phyloP scores from a whole-genome alignment of 2,797 vertebrate species.

The Labeo calbasu region DNA sequence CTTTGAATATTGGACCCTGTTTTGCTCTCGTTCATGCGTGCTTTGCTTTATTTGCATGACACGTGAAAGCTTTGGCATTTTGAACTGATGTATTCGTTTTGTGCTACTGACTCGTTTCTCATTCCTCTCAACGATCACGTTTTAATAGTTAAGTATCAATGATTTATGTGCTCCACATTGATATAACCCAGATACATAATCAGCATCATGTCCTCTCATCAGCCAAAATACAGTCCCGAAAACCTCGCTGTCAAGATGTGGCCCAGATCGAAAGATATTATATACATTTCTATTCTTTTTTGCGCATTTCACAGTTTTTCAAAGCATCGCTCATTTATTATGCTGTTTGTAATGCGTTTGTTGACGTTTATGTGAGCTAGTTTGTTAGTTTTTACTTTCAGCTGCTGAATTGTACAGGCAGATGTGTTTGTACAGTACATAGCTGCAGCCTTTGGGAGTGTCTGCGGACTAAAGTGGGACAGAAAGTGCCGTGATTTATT shows the following conservation, averaged over 20 bases:
- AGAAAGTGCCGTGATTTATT: conserved; percentile 44
- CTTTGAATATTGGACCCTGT: neutral
- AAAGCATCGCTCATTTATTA: neutral
- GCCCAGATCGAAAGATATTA: neutral
- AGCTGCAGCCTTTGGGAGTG: conserved; percentile 23
- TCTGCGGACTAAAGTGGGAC: conserved; percentile 31
- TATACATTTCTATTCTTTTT: neutral
- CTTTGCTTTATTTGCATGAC: conserved; percentile 40
- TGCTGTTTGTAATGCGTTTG: conserved; percentile 1
- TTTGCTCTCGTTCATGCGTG: conserved; percentile 20
- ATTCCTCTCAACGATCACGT: conserved; percentile 15
- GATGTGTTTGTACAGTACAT: neutral
- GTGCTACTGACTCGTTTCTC: conserved; percentile 32
- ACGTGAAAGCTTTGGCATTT: conserved; percentile 37
- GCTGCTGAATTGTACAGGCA: neutral
- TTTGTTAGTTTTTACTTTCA: neutral
- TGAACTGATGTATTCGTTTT: conserved; percentile 16
- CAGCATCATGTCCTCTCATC: conserved; percentile 29
- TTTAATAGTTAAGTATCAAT: conserved; percentile 44
- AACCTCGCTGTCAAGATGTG: conserved; percentile 4
- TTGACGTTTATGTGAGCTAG: neutral
- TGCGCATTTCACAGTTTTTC: neutral
- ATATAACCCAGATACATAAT: conserved; percentile 51
- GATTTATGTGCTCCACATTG: conserved; percentile 44
- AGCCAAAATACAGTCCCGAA: neutral